These are phyloP conservation scores for Tretioscincus oriximinensis DNA, from an alignment of 2,113 vertebrate genomes.

Conservation along the genomic window DNA sequence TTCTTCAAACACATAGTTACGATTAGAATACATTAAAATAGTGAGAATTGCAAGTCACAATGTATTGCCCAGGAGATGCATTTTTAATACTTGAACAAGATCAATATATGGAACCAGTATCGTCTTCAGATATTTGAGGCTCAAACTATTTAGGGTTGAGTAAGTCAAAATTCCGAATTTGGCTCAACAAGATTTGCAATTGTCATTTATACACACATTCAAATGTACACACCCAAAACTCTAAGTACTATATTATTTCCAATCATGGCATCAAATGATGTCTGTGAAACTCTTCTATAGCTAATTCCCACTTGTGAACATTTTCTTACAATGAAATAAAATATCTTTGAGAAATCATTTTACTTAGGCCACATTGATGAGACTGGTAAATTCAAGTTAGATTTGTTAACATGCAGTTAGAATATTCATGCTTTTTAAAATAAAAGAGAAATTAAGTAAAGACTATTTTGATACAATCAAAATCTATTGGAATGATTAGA, in stretches of 20 bases:
- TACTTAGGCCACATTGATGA: neutral
- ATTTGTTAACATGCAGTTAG: conserved; percentile 48
- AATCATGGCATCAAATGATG: neutral
- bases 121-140: too few species aligned
- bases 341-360: neutral
- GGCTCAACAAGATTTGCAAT: too few species aligned
- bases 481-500: neutral
- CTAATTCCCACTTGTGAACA: neutral
- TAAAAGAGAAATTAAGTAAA: conserved; percentile 35
- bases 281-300: neutral
- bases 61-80: too few species aligned
- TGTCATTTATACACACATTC: neutral
- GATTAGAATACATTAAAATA: too few species aligned
- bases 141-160: too few species aligned
- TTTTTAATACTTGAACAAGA: too few species aligned
- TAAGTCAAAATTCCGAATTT: too few species aligned
- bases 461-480: fast-evolving
- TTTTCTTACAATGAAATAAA: neutral
- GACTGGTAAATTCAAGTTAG: neutral
- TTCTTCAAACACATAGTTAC: too few species aligned
- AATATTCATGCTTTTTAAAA: conserved; percentile 43
- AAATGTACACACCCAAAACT: neutral
- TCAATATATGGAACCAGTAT: too few species aligned
- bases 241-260: neutral
- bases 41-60: too few species aligned